Percentiles rank a stretch among this genome's conserved stretches.
These are phyloP conservation scores for Taenioides sp. DNA, from an alignment of 2,797 vertebrate genomes.

Conservation along the genomic window DNA sequence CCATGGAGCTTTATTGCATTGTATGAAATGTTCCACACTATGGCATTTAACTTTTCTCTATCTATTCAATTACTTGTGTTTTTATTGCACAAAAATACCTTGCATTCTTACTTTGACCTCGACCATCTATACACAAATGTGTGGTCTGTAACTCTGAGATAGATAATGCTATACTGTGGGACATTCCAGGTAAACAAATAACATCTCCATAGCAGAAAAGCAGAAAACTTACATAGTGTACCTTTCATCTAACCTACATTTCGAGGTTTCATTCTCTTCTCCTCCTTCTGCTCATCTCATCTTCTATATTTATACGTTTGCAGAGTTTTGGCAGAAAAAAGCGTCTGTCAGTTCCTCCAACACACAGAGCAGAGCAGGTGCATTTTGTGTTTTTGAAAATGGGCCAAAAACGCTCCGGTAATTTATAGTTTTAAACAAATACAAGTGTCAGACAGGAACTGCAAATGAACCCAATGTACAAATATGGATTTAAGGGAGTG, in stretches of 20 bases:
- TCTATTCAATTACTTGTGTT: too few relatives aligned
- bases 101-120: too few relatives aligned
- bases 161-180: too few relatives aligned
- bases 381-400: not conserved
- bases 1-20: too few relatives aligned
- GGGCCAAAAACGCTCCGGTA: not conserved
- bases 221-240: too few relatives aligned
- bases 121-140: too few relatives aligned
- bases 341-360: not conserved
- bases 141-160: too few relatives aligned
- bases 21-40: too few relatives aligned
- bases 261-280: not conserved
- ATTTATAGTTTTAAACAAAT: constrained; percentile 1
- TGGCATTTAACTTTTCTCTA: too few relatives aligned
- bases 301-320: not conserved
- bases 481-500: not conserved
- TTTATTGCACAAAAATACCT: too few relatives aligned
- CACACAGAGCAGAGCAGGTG: not conserved
- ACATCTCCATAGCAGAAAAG: too few relatives aligned
- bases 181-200: too few relatives aligned
- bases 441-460: not conserved
- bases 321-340: not conserved
- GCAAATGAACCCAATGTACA: not conserved
- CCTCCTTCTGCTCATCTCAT: not conserved
- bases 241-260: not conserved